Conservation (phyloP, 2,113 vertebrate genomes). For the Perca flavescens region DNA sequence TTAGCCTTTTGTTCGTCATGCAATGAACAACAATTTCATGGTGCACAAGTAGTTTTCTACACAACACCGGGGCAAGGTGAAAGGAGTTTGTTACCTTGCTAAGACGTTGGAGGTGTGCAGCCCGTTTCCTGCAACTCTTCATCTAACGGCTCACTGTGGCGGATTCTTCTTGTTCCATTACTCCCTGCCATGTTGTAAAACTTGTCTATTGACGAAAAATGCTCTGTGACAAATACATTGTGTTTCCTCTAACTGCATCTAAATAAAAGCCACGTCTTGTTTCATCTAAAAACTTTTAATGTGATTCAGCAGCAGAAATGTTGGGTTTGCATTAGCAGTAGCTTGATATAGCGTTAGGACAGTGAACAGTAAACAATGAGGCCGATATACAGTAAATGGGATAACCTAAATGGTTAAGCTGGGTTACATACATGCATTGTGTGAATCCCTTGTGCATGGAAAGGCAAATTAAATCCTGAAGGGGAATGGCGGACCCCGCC, state of each 20-base stretch:
- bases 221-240: neutral
- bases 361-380: slow-evolving; percentile 2
- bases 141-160: neutral
- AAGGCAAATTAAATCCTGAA: neutral
- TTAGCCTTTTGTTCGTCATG: neutral
- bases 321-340: neutral
- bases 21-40: neutral
- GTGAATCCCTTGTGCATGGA: neutral
- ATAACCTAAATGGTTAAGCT: neutral
- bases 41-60: neutral
- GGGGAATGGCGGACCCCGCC: neutral
- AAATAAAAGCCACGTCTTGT: neutral
- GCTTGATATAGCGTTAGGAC: neutral
- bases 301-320: neutral
- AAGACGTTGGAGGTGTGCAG: neutral
- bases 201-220: neutral
- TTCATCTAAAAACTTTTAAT: neutral
- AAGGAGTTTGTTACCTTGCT: neutral
- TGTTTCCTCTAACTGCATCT: slow-evolving; percentile 11
- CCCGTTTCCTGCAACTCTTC: neutral
- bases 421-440: neutral
- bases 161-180: neutral
- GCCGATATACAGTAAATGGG: neutral
- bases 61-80: neutral
- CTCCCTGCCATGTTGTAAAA: neutral